phyloP scores from a whole-genome alignment of 2,888 invertebrate species.

The Cheilosia urbana region DNA sequence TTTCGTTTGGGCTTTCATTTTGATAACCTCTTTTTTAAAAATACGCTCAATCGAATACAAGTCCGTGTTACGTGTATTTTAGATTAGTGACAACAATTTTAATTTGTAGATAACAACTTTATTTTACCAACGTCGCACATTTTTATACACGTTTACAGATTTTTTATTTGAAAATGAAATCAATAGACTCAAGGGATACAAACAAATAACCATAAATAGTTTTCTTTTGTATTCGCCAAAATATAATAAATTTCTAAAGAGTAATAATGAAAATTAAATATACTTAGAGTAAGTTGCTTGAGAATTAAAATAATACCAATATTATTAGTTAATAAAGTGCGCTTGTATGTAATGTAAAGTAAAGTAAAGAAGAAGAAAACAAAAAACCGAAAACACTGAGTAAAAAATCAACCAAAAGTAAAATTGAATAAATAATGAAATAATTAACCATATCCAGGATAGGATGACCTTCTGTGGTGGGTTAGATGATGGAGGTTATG shows the following conservation, averaged over 20 bases:
- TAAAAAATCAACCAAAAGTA: conserved; percentile 64
- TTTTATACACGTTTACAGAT: conserved; percentile 8
- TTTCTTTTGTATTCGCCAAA: conserved; percentile 56
- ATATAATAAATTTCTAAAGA: conserved; percentile 9
- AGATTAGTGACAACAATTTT: neutral
- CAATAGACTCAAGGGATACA: conserved; percentile 36
- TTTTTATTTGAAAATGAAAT: conserved; percentile 19
- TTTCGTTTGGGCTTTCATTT: neutral
- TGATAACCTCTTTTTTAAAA: no score
- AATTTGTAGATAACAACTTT: neutral
- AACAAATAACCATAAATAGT: conserved; percentile 23
- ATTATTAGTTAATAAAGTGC: conserved; percentile 60
- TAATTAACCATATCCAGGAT: conserved; percentile 47
- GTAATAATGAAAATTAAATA: conserved; percentile 22
- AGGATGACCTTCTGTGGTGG: conserved; percentile 38
- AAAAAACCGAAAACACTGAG: conserved; percentile 39
- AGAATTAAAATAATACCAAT: conserved; percentile 40
- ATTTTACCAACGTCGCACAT: conserved; percentile 4
- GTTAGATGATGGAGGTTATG: neutral
- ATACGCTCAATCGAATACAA: no score
- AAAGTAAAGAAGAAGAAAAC: conserved; percentile 31
- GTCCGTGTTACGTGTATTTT: neutral
- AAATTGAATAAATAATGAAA: conserved; percentile 31
- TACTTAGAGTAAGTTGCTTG: conserved; percentile 50
- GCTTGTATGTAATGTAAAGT: conserved; percentile 56